Base-by-base conservation (phyloP, 2,113 vertebrate species). In the Xiphias gladius region DNA sequence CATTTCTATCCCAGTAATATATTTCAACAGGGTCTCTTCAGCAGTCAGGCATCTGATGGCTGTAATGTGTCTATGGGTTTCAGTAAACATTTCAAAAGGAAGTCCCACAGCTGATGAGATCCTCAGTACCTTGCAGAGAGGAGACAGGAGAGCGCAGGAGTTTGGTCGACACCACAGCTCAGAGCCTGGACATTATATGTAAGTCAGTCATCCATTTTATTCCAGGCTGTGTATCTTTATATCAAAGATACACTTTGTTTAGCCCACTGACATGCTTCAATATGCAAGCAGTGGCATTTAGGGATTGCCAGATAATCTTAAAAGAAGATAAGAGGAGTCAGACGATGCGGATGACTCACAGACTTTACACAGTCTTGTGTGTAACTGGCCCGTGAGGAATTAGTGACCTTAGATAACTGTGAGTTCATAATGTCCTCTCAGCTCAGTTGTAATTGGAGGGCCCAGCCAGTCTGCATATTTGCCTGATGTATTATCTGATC, bases 241-340 rank as follows among this genome's bases (percentile, higher is more conserved):
- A 76, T 79, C 41, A 71, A 70, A 82, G 77, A 73, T 37, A 30
- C 26, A 78, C 72, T 86, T 85, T 79, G 59, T 26, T 73, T 71
- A 85, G 58, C 55, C 79, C 39, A 10, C 65, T 78, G 83, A 74
- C 77, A 79, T 57, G 22, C 61, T 76, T 84, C 70, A 73, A 77
- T 54, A 82, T 78, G 65, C 74, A 84, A 89, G 76, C 70, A 43
- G 68, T 85, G 76, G 65, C 73, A 87, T 89, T 81, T 91, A 50
- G 55, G 72, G 35, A 52, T 79, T 70, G 62, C 66, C 74, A 83
- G 76, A 86, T 87, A 78, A 88, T 88, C 48, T 74, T 65, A 82
- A 81, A 83, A 24, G 48, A 84, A 73, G 77, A 87, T 84, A 87
- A 77, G 67, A 79, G 32, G 43, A 86, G 77, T 75, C 76, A 52